phyloP scores from a whole-genome alignment of 2,113 vertebrate species.

The Entomyzon cyanotis region DNA sequence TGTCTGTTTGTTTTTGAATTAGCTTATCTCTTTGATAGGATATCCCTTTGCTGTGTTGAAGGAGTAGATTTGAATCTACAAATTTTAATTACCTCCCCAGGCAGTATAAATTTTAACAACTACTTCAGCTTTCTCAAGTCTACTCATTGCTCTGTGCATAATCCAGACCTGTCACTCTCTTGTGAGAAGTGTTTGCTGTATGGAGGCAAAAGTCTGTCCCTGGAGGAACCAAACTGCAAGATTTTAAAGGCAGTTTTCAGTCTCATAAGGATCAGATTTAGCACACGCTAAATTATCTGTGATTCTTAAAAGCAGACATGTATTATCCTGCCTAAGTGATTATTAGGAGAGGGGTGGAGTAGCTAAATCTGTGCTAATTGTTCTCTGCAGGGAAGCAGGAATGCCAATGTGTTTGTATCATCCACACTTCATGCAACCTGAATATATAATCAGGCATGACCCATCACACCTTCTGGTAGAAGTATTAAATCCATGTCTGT shows the following conservation, averaged over 20 bases:
- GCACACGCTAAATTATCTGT: neutral
- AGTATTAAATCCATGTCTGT: neutral
- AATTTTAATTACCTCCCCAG: neutral
- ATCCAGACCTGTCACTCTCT: neutral
- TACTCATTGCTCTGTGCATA: neutral
- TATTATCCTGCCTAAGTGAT: neutral
- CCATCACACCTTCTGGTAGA: neutral
- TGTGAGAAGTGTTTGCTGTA: neutral
- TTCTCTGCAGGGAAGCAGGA: neutral
- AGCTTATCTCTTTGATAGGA: neutral
- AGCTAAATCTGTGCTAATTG: neutral
- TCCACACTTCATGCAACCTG: neutral
- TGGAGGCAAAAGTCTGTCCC: neutral
- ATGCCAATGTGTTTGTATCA: neutral
- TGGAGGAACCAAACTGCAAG: neutral
- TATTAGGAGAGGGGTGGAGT: constrained; percentile 1
- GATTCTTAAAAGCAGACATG: neutral
- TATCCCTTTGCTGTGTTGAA: neutral
- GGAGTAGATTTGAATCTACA: neutral
- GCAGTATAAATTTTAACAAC: neutral
- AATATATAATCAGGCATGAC: neutral
- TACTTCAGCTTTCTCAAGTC: neutral
- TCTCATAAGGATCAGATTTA: neutral
- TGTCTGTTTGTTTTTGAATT: neutral
- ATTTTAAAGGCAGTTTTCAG: neutral